Base-by-base conservation (phyloP, 2,888 invertebrate genomes). In the Xylophagus ater region DNA sequence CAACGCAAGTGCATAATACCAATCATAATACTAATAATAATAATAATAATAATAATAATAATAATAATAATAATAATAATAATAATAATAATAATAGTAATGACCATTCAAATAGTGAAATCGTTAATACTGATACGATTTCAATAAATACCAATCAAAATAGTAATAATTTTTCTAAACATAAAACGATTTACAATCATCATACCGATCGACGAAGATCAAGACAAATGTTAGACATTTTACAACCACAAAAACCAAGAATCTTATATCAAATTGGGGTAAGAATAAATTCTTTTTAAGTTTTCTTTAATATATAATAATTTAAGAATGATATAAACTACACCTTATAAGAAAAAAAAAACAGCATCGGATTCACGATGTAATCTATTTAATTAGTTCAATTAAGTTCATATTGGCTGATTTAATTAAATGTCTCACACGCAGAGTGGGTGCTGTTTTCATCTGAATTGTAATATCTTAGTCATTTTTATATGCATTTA, bases 201-300 rank as follows among this genome's bases (percentile, higher is more conserved):
- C 52, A 47, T 48, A 49, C 55, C 38, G 55, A 58, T 44, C 56
- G 53, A 18, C 54, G 61, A 49, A 57, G 58, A 38, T 54, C 62
- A 44, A 55, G 62, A 67, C 71, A 56, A 70, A 71, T 59, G 70
- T 68, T 58, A 66, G 69, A 54, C 62, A 65, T 55, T 49, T 63
- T 49, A 66, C 69, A 48, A 69, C 67, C 53, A 65, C 63, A 49
- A 65, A 69, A 44, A 68, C 76, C n/a, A 40, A 74, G 75, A 60
- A 72, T 83, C 49, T 69, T 84, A 44, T 84, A 81, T 60, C 83
- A 62, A 57, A 58, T 62, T 50, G 62, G 62, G 59, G 62, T 62
- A 56, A 62, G 62, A 71, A 49, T 12, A 29, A 23, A n/a, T n/a
- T n/a, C n/a, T n/a, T n/a, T n/a, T n/a, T n/a, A n/a, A n/a, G n/a